phyloP scores from a whole-genome alignment of 2,888 invertebrate species.

The Rhagium mordax region DNA sequence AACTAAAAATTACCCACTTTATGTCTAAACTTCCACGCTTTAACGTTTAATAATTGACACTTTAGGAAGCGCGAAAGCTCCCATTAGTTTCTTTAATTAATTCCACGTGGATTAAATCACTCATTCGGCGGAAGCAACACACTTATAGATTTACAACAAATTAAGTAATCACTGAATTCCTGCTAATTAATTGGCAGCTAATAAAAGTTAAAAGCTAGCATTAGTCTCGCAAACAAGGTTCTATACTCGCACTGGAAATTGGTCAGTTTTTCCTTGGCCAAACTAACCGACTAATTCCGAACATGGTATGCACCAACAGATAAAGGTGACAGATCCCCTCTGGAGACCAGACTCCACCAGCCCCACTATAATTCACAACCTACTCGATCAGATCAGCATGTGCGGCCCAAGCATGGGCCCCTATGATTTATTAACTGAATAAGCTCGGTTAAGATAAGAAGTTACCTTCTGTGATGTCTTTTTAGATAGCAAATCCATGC shows the following conservation, averaged over 20 bases:
- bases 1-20: no score
- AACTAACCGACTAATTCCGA: constrained; percentile 43
- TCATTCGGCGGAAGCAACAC: neutral
- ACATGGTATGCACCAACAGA: constrained; percentile 47
- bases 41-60: neutral
- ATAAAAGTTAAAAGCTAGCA: neutral
- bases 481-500: neutral
- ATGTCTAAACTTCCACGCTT: neutral
- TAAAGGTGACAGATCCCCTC: constrained; percentile 51
- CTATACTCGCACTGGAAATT: neutral
- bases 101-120: neutral
- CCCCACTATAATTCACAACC: constrained; percentile 43
- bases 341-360: constrained; percentile 39
- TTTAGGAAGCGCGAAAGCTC: neutral
- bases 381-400: constrained; percentile 35
- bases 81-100: constrained; percentile 4
- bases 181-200: neutral
- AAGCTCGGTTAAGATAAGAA: constrained; percentile 28
- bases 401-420: constrained; percentile 9
- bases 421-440: constrained; percentile 36
- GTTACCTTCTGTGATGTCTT: neutral
- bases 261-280: neutral
- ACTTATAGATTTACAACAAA: neutral
- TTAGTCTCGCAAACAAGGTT: neutral
- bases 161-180: neutral